Evolutionary conservation across 2,888 invertebrate genomes (phyloP).

Genomic region (Napeogenes inachia): DNA sequence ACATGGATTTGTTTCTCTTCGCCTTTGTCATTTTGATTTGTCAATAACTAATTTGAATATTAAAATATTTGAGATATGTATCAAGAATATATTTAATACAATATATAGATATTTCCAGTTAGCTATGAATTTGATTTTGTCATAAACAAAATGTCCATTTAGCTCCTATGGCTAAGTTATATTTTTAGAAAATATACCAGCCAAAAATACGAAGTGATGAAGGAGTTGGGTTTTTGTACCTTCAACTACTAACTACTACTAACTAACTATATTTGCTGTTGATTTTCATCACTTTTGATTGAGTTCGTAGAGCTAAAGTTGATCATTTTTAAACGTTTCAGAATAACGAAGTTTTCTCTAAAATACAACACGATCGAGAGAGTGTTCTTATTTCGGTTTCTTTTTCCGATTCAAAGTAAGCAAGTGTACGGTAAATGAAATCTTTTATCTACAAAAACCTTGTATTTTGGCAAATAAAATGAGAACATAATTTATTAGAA

Average conservation of each 20-base stretch:
- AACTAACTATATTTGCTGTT: slow-evolving; percentile 5
- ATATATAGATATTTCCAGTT: neutral
- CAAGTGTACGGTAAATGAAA: too few species aligned
- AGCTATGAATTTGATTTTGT: neutral
- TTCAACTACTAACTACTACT: slow-evolving; percentile 9
- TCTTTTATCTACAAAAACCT: too few species aligned
- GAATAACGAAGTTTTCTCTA: slow-evolving; percentile 8
- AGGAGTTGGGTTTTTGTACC: slow-evolving; percentile 14
- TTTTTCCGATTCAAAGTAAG: too few species aligned
- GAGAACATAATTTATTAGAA: too few species aligned
- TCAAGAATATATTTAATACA: neutral
- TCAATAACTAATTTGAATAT: neutral
- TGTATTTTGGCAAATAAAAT: too few species aligned
- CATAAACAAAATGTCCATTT: neutral
- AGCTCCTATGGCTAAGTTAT: neutral
- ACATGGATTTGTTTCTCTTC: neutral
- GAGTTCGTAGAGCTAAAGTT: slow-evolving; percentile 16
- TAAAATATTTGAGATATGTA: neutral
- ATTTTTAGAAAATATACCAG: slow-evolving; percentile 6
- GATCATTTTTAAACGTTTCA: slow-evolving; percentile 15
- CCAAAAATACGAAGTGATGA: slow-evolving; percentile 11
- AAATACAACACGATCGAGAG: neutral
- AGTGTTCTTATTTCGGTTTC: too few species aligned
- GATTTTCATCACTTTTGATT: slow-evolving; percentile 23
- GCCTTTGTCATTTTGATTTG: neutral